phyloP scores from a whole-genome alignment of 2,113 vertebrate species.

The Heliornis fulica region DNA sequence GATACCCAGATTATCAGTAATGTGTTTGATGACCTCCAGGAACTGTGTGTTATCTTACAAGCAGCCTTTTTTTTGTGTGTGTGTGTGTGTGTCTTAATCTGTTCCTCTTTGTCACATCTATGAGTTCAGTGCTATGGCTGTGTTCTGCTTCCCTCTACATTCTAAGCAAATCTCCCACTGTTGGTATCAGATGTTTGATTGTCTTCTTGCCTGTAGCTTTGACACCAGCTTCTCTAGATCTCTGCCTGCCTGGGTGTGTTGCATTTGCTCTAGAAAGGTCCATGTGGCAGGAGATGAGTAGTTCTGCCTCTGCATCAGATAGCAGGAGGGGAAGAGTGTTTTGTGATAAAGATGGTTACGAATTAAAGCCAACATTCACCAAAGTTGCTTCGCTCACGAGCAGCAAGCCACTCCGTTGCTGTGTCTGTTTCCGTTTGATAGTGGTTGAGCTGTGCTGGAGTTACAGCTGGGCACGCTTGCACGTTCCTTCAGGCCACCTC shows the following conservation, averaged over 20 bases:
- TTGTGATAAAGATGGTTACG: neutral
- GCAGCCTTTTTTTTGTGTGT: neutral
- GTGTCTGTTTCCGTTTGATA: neutral
- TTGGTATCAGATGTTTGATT: neutral
- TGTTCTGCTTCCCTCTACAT: neutral
- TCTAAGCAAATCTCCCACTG: neutral
- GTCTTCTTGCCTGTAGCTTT: neutral
- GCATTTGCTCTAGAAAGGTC: neutral
- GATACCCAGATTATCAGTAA: neutral
- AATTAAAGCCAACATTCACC: neutral
- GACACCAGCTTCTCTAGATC: neutral
- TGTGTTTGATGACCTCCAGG: neutral
- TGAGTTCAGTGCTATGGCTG: neutral
- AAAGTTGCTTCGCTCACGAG: neutral
- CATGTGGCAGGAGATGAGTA: neutral
- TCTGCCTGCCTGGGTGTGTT: neutral
- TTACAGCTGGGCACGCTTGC: accelerated
- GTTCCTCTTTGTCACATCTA: neutral
- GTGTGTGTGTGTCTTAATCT: too few species aligned
- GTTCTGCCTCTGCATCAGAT: neutral
- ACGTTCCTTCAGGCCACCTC: neutral
- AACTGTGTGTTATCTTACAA: neutral
- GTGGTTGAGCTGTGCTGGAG: neutral
- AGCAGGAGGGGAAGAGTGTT: neutral
- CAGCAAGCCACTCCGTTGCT: neutral